Conservation (phyloP, 2,113 vertebrate species). For the Choloepus hoffmanni region DNA sequence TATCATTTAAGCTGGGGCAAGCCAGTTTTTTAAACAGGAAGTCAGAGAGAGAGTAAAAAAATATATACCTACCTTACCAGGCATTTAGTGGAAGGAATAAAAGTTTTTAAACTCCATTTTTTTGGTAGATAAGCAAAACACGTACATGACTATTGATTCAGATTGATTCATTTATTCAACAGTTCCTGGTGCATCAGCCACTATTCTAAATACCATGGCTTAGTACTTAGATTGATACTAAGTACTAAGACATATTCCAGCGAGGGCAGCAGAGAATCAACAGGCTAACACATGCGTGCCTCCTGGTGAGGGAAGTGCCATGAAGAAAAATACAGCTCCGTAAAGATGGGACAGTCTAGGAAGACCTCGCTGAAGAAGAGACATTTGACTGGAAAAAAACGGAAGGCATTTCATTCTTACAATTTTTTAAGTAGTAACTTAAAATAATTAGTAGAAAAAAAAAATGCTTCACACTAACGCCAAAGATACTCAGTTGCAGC, state of each 20-base stretch:
- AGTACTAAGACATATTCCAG: not conserved
- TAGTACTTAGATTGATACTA: not conserved
- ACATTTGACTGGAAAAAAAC: not conserved
- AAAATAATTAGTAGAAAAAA: constrained; percentile 2
- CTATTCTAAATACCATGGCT: not conserved
- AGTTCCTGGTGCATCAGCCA: not conserved
- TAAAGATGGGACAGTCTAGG: fast-evolving
- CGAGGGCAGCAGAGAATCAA: not conserved
- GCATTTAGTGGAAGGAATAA: not conserved
- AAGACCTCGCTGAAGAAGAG: not conserved
- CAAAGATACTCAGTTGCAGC: not conserved
- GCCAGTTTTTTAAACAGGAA: not conserved
- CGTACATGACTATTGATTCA: not conserved
- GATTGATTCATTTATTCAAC: not conserved
- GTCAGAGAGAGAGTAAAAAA: not conserved
- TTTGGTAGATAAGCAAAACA: not conserved
- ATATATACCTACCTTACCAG: not conserved
- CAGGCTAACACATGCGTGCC: not conserved
- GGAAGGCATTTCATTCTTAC: not conserved
- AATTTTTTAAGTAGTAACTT: not conserved
- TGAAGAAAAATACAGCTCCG: not conserved
- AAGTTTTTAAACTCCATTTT: not conserved
- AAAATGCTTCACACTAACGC: not conserved
- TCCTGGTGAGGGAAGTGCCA: fast-evolving
- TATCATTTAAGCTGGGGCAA: not conserved